Evolutionary conservation across 2,797 vertebrate genomes (phyloP).

Genomic region (Lepilemur ruficaudatus): DNA sequence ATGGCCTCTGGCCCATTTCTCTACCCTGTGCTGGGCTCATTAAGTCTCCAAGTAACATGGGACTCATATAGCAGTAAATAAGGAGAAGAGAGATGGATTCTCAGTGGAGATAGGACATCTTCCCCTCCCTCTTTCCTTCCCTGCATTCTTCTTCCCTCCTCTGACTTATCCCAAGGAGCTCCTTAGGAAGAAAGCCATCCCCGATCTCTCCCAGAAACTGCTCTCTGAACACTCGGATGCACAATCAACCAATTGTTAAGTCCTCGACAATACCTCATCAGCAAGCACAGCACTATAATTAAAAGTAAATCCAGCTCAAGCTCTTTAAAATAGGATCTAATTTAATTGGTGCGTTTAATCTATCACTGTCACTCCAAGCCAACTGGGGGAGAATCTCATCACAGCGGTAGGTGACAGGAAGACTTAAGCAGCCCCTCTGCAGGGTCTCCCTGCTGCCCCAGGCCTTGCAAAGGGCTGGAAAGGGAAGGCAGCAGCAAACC

Average conservation of each 20-base stretch:
- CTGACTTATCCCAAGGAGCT: constrained; percentile 63
- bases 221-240: constrained; percentile 69
- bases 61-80: constrained; percentile 62
- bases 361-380: constrained; percentile 79
- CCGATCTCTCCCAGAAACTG: constrained; percentile 62
- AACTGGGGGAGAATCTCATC: constrained; percentile 73
- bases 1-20: constrained; percentile 26
- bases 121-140: background rate
- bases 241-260: constrained; percentile 79
- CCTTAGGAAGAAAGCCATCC: constrained; percentile 61
- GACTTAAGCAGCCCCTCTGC: constrained; percentile 62
- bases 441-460: constrained; percentile 37
- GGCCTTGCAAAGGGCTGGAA: constrained; percentile 49
- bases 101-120: constrained; percentile 43
- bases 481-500: constrained; percentile 12
- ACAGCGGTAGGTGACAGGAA: constrained; percentile 71
- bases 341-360: constrained; percentile 80
- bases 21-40: constrained; percentile 13
- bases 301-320: constrained; percentile 80
- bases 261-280: constrained; percentile 80
- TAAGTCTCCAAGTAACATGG: constrained; percentile 40
- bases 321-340: constrained; percentile 81
- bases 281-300: constrained; percentile 79
- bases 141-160: constrained; percentile 12
- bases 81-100: constrained; percentile 62